Percentiles rank a stretch among this genome's conserved stretches.
Evolutionary conservation across 1,140 invertebrate species (phyloP).

Genomic region (Magallana ariakensis): DNA sequence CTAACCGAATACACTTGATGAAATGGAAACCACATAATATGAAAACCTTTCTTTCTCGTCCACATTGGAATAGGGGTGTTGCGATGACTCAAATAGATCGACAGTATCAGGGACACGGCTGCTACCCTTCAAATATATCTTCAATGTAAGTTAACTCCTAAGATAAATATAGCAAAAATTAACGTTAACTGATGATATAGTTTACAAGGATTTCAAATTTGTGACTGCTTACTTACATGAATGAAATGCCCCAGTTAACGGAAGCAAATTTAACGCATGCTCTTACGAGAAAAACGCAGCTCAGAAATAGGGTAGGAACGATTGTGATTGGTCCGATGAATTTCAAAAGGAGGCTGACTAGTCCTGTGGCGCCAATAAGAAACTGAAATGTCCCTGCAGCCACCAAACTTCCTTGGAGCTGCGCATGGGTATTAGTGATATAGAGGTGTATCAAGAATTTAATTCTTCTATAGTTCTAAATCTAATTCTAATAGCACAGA

Average conservation of each 20-base stretch:
- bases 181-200: too few species aligned
- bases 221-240: constrained; percentile 42
- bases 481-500: too few species aligned
- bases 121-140: constrained; percentile 85
- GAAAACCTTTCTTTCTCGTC: constrained; percentile 69
- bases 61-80: constrained; percentile 85
- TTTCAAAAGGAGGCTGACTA: constrained; percentile 74
- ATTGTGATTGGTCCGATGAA: constrained; percentile 81
- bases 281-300: constrained; percentile 79
- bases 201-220: too few species aligned
- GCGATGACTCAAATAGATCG: constrained; percentile 87
- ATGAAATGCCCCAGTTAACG: constrained; percentile 75
- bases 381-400: constrained; percentile 60
- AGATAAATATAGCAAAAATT: too few species aligned
- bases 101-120: constrained; percentile 88
- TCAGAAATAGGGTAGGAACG: constrained; percentile 78
- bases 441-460: too few species aligned
- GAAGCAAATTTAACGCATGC: constrained; percentile 72
- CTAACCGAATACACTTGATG: constrained; percentile 91
- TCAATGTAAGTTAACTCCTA: too few species aligned
- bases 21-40: constrained; percentile 82
- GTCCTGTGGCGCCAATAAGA: constrained; percentile 64
- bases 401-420: constrained; percentile 68
- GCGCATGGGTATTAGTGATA: too few species aligned
- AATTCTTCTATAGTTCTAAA: too few species aligned